Base-by-base conservation (phyloP, 1,140 invertebrate genomes). In the Arion vulgaris region DNA sequence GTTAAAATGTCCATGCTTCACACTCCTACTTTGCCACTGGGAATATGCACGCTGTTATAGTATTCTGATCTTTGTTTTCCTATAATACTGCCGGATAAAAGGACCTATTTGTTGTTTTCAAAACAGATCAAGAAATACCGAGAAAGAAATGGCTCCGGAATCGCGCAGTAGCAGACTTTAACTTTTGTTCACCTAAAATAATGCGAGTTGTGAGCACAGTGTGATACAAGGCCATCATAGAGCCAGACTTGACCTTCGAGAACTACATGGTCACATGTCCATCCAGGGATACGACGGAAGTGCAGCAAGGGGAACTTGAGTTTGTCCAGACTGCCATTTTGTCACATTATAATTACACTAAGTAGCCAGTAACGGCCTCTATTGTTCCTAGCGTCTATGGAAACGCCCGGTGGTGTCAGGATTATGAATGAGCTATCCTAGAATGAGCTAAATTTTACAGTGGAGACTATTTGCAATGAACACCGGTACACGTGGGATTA, bases 261-360 rank as follows among this genome's bases (percentile, higher is more conserved):
- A 62, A 62, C 57, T 62, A 62, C 57, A 62, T 62, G 57, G 13
- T n/a, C 57, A 13, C 15, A 5, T 62, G 13, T 5, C 26, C 26
- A 23, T 62, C 57, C 26, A 5, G 57, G 57, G 57, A 62, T 19
- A 9, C 26, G 57, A 5, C 57, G 5, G 15, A 62, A 23, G 5
- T 5, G 13, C 57, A 5, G 57, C 15, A 15, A 23, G 57, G 57
- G 57, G 15, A 5, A 23, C 15, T 62, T 62, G 57, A 62, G 57
- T n/a, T 23, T 62, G 57, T 19, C 57, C 57, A 62, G 57, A 62
- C 57, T 5, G 13, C 57, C 57, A n/a, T 62, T 62, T 62, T n/a
- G 57, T n/a, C 57, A 62, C 57, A 62, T 62, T 62, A 62, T 62
- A 62, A 62, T 62, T 23, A 23, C 15, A n/a, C 57, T 62, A 62